phyloP scores from a whole-genome alignment of 1,140 invertebrate species.

The Sycophila sp. region DNA sequence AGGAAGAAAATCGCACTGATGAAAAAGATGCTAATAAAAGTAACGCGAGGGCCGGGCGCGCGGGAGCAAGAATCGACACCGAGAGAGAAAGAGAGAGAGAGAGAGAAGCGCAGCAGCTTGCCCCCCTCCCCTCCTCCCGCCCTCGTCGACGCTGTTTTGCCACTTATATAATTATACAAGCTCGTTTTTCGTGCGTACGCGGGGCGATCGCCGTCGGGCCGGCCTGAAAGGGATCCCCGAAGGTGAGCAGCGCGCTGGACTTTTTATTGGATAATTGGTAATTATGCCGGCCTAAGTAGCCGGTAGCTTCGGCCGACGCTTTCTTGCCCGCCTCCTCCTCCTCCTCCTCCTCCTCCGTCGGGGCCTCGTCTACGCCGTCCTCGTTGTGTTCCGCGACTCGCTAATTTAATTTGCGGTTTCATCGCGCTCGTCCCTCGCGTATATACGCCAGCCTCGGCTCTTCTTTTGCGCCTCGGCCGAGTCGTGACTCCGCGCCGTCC shows the following conservation, averaged over 20 bases:
- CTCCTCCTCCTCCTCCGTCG: background rate
- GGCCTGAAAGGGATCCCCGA: too few species aligned
- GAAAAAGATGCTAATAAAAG: constrained; percentile 31
- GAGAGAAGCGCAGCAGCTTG: background rate
- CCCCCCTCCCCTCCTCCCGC: background rate
- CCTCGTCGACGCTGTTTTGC: constrained; percentile 48
- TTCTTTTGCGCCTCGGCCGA: background rate
- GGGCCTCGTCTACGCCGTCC: background rate
- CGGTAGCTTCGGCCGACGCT: constrained; percentile 55
- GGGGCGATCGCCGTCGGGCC: too few species aligned
- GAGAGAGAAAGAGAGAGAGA: background rate
- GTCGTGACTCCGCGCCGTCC: background rate
- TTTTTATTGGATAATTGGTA: constrained; percentile 64
- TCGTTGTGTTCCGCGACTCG: constrained; percentile 51
- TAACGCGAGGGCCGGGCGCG: background rate
- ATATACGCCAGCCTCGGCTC: background rate
- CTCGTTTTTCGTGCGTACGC: constrained; percentile 51
- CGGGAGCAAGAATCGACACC: constrained; percentile 5
- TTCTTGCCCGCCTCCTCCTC: constrained; percentile 50
- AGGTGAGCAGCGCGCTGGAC: constrained; percentile 45
- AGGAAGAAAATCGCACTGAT: constrained; percentile 14
- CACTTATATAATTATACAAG: constrained; percentile 61
- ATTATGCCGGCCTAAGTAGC: constrained; percentile 60
- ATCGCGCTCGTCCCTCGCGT: constrained; percentile 41
- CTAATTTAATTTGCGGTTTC: constrained; percentile 65